Base-by-base conservation (phyloP, 2,113 vertebrate genomes). In the Albula glossodonta region DNA sequence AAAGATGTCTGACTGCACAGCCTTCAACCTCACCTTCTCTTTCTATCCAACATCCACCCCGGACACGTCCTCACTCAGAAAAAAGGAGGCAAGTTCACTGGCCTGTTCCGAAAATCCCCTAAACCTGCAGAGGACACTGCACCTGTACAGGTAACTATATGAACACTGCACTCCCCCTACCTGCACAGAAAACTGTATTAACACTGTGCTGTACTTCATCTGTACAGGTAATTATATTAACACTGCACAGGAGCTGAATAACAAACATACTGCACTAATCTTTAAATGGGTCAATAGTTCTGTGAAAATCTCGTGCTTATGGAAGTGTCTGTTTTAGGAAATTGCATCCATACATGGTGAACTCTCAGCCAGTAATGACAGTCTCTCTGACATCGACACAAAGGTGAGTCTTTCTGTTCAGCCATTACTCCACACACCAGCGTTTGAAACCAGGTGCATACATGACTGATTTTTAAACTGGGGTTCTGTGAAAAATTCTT, bases 51-150 rank as follows among this genome's bases (percentile, higher is more conserved):
- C 22, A 3, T 66, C 60, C 22, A 66, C 15, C 60, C 60, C 60
- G 15, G 17, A 66, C 60, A 19, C 17, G 22, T 66, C 60, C 60
- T 66, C 60, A 66, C 60, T 66, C 60, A 63, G 91, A 90, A 89
- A 81, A 90, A 90, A 87, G 92, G 91, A 12, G 80, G 88, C 0
- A 17, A 91, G 77, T 92, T 93, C 49, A 50, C 89, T 0, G 89
- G 84, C 22, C 80, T 91, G 78, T 84, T 90, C 51, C 92, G 86
- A 85, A 93, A 93, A 88, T 88, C 15, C 1, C 88, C 86, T 11
- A 93, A 88, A 90, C 15, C 78, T 2, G 48, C 84, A 17, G 86
- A 4, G 53, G 25, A 89, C 9, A 22, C 70, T 10, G 41, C 86
- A 0, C 87, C 87, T 70, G 84, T 85, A 15, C 82, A 15, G 77